Conservation (phyloP, 2,888 invertebrate genomes). For the Rhabditophanes sp. region DNA sequence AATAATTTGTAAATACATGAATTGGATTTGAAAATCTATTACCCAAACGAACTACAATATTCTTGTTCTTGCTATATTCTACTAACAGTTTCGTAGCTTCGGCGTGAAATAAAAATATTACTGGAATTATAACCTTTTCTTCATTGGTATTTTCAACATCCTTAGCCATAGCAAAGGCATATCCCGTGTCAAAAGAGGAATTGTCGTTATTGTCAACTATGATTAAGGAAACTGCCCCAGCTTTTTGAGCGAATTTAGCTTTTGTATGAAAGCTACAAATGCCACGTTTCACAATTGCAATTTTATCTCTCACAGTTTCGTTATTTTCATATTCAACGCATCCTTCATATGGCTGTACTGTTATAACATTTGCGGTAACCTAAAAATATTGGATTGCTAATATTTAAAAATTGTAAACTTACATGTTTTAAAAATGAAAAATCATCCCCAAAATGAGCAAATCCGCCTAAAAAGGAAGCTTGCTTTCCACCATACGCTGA, state of each 20-base stretch:
- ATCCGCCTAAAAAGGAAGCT: too few relatives aligned
- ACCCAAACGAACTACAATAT: too few relatives aligned
- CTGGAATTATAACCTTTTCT: conserved; percentile 26
- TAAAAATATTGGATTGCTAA: conserved; percentile 25
- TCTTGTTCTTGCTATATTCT: too few relatives aligned
- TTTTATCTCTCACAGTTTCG: conserved; percentile 55
- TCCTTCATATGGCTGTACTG: conserved; percentile 59
- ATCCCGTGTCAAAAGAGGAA: too few relatives aligned
- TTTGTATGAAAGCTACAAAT: conserved; percentile 90
- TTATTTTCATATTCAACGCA: conserved; percentile 53
- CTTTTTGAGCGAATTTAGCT: conserved; percentile 63
- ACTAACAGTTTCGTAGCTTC: conserved; percentile 18
- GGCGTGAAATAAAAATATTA: conserved; percentile 24
- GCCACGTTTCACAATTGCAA: conserved; percentile 72
- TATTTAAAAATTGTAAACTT: not conserved
- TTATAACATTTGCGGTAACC: conserved; percentile 54
- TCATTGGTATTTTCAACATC: conserved; percentile 69
- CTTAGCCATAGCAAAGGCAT: too few relatives aligned
- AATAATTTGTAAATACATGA: too few relatives aligned
- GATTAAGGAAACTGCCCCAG: conserved; percentile 66
- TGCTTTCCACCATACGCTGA: too few relatives aligned
- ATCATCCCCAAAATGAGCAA: conserved; percentile 1
- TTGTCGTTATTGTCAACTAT: too few relatives aligned
- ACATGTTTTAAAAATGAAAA: conserved; percentile 2
- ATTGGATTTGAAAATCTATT: too few relatives aligned